Conservation (phyloP, 2,113 vertebrate genomes). For the Atlantisia rogersi region DNA sequence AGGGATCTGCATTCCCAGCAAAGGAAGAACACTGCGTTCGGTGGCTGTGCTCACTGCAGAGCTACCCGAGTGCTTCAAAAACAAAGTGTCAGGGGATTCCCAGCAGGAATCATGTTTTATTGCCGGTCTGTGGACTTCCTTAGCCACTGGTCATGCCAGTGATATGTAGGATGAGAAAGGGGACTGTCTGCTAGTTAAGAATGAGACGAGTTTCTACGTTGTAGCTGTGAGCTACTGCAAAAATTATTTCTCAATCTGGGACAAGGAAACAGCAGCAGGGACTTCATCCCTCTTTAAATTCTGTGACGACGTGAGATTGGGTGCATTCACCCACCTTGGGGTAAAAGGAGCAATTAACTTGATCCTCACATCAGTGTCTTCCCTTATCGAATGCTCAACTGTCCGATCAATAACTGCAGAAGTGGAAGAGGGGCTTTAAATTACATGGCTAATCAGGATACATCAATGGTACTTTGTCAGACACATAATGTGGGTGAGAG, state of each 20-base stretch:
- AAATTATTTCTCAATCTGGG: neutral
- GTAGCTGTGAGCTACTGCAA: neutral
- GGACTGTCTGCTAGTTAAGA: neutral
- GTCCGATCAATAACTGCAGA: neutral
- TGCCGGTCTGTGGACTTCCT: neutral
- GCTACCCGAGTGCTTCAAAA: neutral
- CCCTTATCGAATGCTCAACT: neutral
- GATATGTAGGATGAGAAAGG: neutral
- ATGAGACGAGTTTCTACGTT: neutral
- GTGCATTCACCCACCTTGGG: rapidly evolving
- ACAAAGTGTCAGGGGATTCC: neutral
- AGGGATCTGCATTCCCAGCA: neutral
- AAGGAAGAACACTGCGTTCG: neutral
- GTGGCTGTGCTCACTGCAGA: neutral
- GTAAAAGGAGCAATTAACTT: neutral
- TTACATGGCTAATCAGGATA: neutral
- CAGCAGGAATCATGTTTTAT: neutral
- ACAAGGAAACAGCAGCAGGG: neutral
- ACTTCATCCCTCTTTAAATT: neutral
- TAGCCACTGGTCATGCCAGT: neutral
- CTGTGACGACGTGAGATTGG: neutral
- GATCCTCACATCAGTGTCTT: neutral
- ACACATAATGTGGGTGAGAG: neutral
- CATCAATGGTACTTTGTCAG: neutral
- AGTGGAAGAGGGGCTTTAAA: neutral